phyloP scores from a whole-genome alignment of 2,113 vertebrate species.

The Polypterus bichir region DNA sequence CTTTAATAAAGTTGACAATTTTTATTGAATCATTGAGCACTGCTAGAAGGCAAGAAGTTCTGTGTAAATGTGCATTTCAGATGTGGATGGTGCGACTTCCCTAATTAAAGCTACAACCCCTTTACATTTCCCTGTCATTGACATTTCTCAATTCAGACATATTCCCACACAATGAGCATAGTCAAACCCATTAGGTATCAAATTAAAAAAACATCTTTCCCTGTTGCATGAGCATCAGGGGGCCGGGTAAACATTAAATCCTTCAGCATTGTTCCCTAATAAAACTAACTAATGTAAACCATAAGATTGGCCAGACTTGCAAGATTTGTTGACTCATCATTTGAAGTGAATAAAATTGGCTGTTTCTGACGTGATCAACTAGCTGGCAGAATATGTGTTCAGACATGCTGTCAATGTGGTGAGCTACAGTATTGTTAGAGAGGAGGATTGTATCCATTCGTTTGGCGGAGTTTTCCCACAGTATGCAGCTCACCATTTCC shows the following conservation, averaged over 20 bases:
- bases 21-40: slow-evolving; percentile 32
- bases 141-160: slow-evolving; percentile 34
- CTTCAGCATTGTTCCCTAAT: slow-evolving; percentile 30
- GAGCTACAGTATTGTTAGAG: slow-evolving; percentile 29
- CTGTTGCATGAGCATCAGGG: slow-evolving; percentile 31
- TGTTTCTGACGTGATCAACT: slow-evolving; percentile 30
- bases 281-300: slow-evolving; percentile 31
- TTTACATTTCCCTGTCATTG: slow-evolving; percentile 28
- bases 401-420: slow-evolving; percentile 31
- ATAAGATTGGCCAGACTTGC: slow-evolving; percentile 32
- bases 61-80: slow-evolving; percentile 29
- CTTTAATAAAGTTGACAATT: slow-evolving; percentile 36
- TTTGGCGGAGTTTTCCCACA: slow-evolving; percentile 34
- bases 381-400: slow-evolving; percentile 31
- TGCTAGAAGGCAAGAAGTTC: slow-evolving; percentile 31
- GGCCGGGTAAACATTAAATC: slow-evolving; percentile 30
- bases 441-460: slow-evolving; percentile 26
- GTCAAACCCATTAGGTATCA: slow-evolving; percentile 30
- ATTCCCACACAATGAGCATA: slow-evolving; percentile 36
- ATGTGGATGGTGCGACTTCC: slow-evolving; percentile 24
- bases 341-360: slow-evolving; percentile 31
- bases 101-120: slow-evolving; percentile 32
- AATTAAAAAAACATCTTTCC: slow-evolving; percentile 32
- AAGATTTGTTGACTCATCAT: slow-evolving; percentile 34
- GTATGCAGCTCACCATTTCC: slow-evolving; percentile 33